Percentiles rank a stretch among this genome's conserved stretches.
Conservation (phyloP, 2,888 invertebrate genomes). For the Halictus quadricinctus region DNA sequence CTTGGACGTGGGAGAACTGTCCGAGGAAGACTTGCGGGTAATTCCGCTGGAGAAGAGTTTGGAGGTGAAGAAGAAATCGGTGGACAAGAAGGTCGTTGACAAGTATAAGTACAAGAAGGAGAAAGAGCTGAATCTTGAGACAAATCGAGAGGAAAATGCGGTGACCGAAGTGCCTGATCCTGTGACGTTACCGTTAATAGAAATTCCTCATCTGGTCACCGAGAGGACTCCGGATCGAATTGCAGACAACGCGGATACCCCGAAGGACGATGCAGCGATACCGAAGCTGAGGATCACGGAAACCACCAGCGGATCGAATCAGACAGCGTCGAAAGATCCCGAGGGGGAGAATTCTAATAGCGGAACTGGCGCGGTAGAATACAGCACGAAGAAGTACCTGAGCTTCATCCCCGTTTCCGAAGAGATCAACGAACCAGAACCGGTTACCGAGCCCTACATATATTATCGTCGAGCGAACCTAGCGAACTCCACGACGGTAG, state of each 20-base stretch:
- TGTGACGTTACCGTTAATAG: not conserved
- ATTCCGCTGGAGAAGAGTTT: conserved; percentile 74
- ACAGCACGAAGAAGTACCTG: conserved; percentile 62
- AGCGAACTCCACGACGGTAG: not conserved
- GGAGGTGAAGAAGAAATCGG: conserved; percentile 61
- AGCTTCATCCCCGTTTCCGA: conserved; percentile 79
- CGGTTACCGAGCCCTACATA: conserved; percentile 64
- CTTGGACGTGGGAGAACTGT: conserved; percentile 60
- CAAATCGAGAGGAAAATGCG: conserved; percentile 53
- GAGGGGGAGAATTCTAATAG: not conserved
- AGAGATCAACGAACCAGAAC: conserved; percentile 69
- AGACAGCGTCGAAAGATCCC: conserved; percentile 11
- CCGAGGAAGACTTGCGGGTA: conserved; percentile 75
- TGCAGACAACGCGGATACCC: too few species aligned
- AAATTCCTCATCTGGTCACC: conserved; percentile 17
- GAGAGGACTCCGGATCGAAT: not conserved
- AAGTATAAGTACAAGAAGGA: conserved; percentile 70
- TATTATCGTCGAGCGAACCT: conserved; percentile 33
- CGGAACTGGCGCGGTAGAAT: not conserved
- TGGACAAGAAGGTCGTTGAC: conserved; percentile 66
- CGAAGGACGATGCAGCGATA: conserved; percentile 55
- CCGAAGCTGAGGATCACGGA: conserved; percentile 65
- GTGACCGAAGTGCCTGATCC: conserved; percentile 42
- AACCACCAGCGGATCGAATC: conserved; percentile 44
- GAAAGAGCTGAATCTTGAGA: conserved; percentile 66